Base-by-base conservation (phyloP, 2,888 invertebrate species). In the Ormyrus thymus region DNA sequence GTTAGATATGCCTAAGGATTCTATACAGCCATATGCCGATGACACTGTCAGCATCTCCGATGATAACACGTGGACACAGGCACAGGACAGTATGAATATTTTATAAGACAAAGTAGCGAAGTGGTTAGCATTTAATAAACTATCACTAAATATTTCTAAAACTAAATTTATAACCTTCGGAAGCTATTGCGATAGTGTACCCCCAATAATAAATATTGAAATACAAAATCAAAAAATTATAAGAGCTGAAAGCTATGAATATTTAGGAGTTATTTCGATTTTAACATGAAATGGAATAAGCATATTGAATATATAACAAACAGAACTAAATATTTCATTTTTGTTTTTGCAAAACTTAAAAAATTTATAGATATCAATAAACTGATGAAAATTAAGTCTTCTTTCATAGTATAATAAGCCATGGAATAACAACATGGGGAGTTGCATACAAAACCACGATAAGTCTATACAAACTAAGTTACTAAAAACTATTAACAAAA, bases 231-330 rank as follows among this genome's bases (percentile, higher is more conserved):
- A 56, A 56, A 8, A 56, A 56, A 56, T 56, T 1, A n/a, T 1
- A 56, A 56, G 56, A 56, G n/a, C 56, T 5, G n/a, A 56, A 56
- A 56, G 6, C n/a, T 56, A 56, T n/a, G n/a, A 56, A 56, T 56
- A 56, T n/a, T 3, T 56, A 7, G 56, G n/a, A 4, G n/a, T 56
- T 58, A 50, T 8, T 1, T 15, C 0, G 13, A 58, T 15, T 58
- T 8, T 15, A 58, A 58, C 13, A 58, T 58, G 58, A 58, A 58
- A 6, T 58, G 58, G 15, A 15, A 58, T 58, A 15, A 13, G 13
- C 58, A 58, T 8, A 58, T 58, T 1, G 13, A 58, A 58, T 15
- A 58, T 6, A 0, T 58, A 15, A 3, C 13, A 58, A 58, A 58
- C 5, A 7, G 6, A 15, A 8, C n/a, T 29, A 29, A 29, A 29